A percentile compares a stretch with the other conserved stretches of the same genome.
These are phyloP conservation scores for Episyrphus balteatus DNA, from an alignment of 1,140 invertebrate species.

Conservation along the genomic window DNA sequence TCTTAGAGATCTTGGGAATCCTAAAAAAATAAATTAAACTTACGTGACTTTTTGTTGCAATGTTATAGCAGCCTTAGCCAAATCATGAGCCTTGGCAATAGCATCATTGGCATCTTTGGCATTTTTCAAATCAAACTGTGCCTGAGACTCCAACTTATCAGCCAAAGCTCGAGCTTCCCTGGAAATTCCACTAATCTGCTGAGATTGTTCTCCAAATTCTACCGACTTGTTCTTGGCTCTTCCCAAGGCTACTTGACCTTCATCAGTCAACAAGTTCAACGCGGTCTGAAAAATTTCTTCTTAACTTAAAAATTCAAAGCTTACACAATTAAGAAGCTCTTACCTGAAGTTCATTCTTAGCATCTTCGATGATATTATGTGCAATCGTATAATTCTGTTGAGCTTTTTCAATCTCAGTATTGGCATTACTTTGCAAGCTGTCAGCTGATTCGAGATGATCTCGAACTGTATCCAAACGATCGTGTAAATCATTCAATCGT, in stretches of 20 bases:
- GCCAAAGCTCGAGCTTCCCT: slow-evolving; percentile 70
- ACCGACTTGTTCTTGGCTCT: slow-evolving; percentile 72
- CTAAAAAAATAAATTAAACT: background rate
- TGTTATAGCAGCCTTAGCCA: slow-evolving; percentile 68
- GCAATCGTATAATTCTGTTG: slow-evolving; percentile 58
- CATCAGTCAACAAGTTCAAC: slow-evolving; percentile 62
- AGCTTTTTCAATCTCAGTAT: slow-evolving; percentile 48
- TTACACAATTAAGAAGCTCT: slow-evolving; percentile 10
- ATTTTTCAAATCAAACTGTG: slow-evolving; percentile 61
- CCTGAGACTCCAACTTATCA: slow-evolving; percentile 64
- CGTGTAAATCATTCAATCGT: slow-evolving; percentile 54
- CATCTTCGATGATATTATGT: slow-evolving; percentile 60
- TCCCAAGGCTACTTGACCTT: slow-evolving; percentile 63
- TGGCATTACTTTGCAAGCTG: slow-evolving; percentile 47
- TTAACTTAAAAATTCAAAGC: slow-evolving; percentile 2
- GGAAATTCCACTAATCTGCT: slow-evolving; percentile 83
- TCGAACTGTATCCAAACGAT: slow-evolving; percentile 53
- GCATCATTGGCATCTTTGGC: slow-evolving; percentile 74
- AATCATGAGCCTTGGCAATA: slow-evolving; percentile 64
- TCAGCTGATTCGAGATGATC: slow-evolving; percentile 51
- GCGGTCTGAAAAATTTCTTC: slow-evolving; percentile 50
- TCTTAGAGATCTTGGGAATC: background rate
- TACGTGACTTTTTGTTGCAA: slow-evolving; percentile 69
- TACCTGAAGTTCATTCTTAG: slow-evolving; percentile 55
- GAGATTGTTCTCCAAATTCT: slow-evolving; percentile 80